Evolutionary conservation across 2,797 vertebrate species (phyloP).

Genomic region (Menidia menidia): DNA sequence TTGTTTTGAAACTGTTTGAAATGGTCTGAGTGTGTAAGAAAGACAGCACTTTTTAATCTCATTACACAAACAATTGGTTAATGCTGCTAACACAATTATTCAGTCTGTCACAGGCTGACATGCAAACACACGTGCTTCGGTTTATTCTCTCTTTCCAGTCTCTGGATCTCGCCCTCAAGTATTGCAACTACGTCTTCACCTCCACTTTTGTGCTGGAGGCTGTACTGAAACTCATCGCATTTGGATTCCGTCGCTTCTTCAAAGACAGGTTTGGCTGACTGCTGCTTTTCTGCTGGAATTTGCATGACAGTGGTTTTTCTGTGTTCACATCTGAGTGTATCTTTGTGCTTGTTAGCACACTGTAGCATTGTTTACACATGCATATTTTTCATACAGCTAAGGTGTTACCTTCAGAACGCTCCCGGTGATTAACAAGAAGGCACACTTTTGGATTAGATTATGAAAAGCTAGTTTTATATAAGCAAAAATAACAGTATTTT

Average conservation of each 20-base stretch:
- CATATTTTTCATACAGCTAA: not conserved
- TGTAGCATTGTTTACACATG: not conserved
- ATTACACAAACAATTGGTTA: constrained; percentile 47
- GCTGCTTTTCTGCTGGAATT: constrained; percentile 1
- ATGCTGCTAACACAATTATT: constrained; percentile 14
- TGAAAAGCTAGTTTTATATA: constrained; percentile 8
- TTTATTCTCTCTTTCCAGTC: constrained; percentile 82
- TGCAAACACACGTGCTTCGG: constrained; percentile 15
- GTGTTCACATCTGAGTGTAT: constrained; percentile 9
- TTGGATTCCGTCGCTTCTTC: constrained; percentile 96
- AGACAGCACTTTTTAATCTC: constrained; percentile 42
- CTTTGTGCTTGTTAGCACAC: not conserved
- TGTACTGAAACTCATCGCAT: constrained; percentile 94
- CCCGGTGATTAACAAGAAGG: too few species aligned
- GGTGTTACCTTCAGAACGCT: constrained; percentile 1
- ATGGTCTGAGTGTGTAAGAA: constrained; percentile 23
- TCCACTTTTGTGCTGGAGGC: constrained; percentile 96
- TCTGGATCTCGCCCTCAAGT: constrained; percentile 94
- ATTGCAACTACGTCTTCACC: constrained; percentile 99
- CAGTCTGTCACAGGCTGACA: constrained; percentile 4
- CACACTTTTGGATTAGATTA: not conserved
- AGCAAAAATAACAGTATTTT: constrained; percentile 5
- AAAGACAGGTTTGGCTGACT: constrained; percentile 90
- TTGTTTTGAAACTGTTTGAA: too few species aligned
- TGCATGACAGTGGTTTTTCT: constrained; percentile 12